These are phyloP conservation scores for Pangasius mekongensis DNA, from an alignment of 2,797 vertebrate genomes.

Conservation along the genomic window DNA sequence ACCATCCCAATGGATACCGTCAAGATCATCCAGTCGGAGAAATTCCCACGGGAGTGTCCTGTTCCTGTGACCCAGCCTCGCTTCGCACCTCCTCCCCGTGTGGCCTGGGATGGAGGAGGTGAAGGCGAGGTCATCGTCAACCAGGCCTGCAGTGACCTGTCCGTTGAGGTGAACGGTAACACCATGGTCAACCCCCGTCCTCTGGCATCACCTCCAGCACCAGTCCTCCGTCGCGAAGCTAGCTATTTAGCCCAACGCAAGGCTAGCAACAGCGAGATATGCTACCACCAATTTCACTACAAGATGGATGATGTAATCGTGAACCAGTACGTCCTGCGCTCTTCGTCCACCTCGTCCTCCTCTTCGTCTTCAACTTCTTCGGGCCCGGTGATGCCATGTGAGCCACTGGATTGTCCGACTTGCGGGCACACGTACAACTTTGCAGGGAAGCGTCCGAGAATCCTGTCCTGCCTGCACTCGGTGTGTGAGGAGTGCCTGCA, in stretches of 20 bases:
- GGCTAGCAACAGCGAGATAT: slow-evolving; percentile 84
- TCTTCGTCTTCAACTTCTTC: slow-evolving; percentile 74
- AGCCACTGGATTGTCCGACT: slow-evolving; percentile 97
- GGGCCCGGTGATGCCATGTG: slow-evolving; percentile 81
- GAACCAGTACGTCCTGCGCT: slow-evolving; percentile 94
- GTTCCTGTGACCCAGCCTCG: slow-evolving; percentile 85
- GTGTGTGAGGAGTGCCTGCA: slow-evolving; percentile 99
- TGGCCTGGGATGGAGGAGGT: slow-evolving; percentile 93
- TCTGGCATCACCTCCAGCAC: slow-evolving; percentile 73
- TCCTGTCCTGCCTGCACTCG: slow-evolving; percentile 97
- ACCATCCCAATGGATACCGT: slow-evolving; percentile 98
- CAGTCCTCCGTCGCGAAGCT: slow-evolving; percentile 77
- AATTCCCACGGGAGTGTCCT: slow-evolving; percentile 90
- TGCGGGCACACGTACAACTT: slow-evolving; percentile 97
- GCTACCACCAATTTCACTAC: slow-evolving; percentile 95
- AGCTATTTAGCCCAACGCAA: slow-evolving; percentile 77
- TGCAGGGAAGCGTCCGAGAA: slow-evolving; percentile 92
- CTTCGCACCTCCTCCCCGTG: slow-evolving; percentile 85
- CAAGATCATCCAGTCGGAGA: slow-evolving; percentile 97
- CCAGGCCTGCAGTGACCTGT: slow-evolving; percentile 93
- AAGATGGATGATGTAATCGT: slow-evolving; percentile 96
- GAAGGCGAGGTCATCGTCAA: slow-evolving; percentile 97
- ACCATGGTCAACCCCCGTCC: slow-evolving; percentile 68
- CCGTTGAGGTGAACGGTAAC: slow-evolving; percentile 78
- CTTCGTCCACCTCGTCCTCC: slow-evolving; percentile 76